Evolutionary conservation across 2,888 invertebrate species (phyloP), one percentile per base, ranked within the genome.

Genomic region (Netelia fuscicornis): DNA sequence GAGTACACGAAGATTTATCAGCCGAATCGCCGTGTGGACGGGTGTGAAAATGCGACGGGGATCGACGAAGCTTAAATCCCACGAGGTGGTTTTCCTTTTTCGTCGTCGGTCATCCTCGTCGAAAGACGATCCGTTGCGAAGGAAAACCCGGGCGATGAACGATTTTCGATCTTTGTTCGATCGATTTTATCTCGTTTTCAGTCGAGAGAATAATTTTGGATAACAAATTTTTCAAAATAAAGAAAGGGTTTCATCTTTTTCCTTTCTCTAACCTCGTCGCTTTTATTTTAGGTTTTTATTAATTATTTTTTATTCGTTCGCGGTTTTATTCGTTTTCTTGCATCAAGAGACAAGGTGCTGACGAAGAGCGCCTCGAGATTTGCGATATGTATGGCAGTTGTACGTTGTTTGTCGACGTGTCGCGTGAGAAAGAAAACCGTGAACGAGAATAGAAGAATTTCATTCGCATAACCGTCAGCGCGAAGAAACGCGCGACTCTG

Each of bases 21-120:
- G 67, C n/a, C 17, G 58, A 23, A 30, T 30, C 5, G 30, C 30
- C 30, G 30, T 30, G 58, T 20, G 60, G 48, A 48, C 23, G 25
- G 44, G 72, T 44, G 72, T 74, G 72, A 74, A 74, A 62, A 62
- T 60, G 48, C 60, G 60, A 56, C 30, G 48, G 48, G 42, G 48
- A 62, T 62, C 60, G 44, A 37, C 25, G 48, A 48, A 48, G 11
- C 72, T 62, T 25, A 60, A 74, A 30, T 30, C 30, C 6, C 6
- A 30, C 30, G 30, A 5, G 30, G 30, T 30, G 2, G 30, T 30
- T 25, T 25, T 72, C 60, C 56, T 62, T 62, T 74, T 48, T 17
- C 44, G 60, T 20, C 2, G 13, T 8, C 44, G 9, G 13, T 17
- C 30, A 13, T 11, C 25, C 25, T 48, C 17, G 60, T 60, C 72